phyloP scores from a whole-genome alignment of 2,888 invertebrate genomes.

The Drosophila paramelanica region DNA sequence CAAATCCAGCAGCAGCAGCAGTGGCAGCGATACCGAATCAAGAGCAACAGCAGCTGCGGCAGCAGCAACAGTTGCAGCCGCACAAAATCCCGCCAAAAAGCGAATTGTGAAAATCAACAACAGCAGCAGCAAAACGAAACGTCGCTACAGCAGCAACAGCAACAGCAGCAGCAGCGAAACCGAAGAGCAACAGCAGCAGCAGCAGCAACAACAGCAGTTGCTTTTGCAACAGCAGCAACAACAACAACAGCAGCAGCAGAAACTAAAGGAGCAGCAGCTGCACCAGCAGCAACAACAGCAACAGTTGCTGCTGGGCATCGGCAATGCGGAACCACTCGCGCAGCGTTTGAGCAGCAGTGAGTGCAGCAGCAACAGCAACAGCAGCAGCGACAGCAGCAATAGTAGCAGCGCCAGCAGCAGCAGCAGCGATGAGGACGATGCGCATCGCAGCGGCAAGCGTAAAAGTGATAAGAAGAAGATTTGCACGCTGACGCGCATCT shows the following conservation, averaged over 20 bases:
- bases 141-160: constrained; percentile 43
- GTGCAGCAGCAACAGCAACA: constrained; percentile 70
- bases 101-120: constrained; percentile 55
- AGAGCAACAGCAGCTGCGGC: constrained; percentile 32
- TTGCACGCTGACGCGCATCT: constrained; percentile 88
- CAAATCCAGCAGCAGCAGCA: constrained; percentile 34
- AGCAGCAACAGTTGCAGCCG: constrained; percentile 20
- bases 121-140: constrained; percentile 45
- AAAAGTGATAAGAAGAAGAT: constrained; percentile 89
- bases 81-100: constrained; percentile 45
- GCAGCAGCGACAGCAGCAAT: constrained; percentile 70
- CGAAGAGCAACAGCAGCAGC: constrained; percentile 30
- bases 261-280: constrained; percentile 32
- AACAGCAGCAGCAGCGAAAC: constrained; percentile 47
- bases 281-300: constrained; percentile 41
- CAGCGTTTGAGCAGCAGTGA: constrained; percentile 50
- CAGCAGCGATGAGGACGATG: constrained; percentile 65
- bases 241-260: constrained; percentile 63
- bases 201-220: constrained; percentile 40
- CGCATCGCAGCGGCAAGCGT: constrained; percentile 74
- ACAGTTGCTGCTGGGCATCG: constrained; percentile 30
- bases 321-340: constrained; percentile 8
- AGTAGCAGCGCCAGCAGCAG: constrained; percentile 50
- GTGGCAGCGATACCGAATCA: constrained; percentile 19
- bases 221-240: constrained; percentile 51